Conservation (phyloP, 37 sponge, comb jelly and placozoan species). For the Petrosia ficiformis region DNA sequence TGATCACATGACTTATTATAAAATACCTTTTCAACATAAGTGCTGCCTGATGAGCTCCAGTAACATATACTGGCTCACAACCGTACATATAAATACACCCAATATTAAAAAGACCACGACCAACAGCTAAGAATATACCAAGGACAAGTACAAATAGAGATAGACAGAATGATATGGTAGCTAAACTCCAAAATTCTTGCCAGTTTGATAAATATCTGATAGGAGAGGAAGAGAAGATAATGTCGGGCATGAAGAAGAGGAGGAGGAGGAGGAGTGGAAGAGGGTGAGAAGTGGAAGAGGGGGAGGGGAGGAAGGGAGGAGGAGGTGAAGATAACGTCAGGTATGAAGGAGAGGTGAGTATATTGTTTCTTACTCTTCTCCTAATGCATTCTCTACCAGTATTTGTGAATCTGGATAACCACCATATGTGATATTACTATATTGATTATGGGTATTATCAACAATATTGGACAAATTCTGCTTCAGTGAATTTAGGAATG, state of each 20-base stretch:
- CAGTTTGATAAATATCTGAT: conserved; percentile 4
- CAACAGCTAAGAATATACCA: conserved; percentile 33
- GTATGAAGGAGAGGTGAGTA: no score
- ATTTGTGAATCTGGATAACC: no score
- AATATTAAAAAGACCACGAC: conserved; percentile 42
- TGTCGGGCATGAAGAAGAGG: neutral
- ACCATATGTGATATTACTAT: neutral
- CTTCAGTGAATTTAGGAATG: neutral
- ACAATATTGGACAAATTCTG: neutral
- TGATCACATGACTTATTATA: neutral
- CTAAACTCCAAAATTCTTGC: conserved; percentile 23
- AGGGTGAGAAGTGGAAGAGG: neutral
- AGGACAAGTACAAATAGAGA: conserved; percentile 19
- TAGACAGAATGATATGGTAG: conserved; percentile 31
- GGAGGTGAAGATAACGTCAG: neutral
- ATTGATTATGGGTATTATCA: neutral
- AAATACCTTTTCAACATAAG: conserved; percentile 50
- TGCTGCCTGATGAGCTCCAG: conserved; percentile 55
- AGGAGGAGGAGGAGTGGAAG: neutral
- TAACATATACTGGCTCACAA: neutral
- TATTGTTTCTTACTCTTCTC: no score
- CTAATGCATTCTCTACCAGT: no score
- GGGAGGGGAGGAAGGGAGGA: neutral
- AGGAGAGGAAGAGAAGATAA: neutral
- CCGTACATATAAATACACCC: conserved; percentile 28